Conservation (phyloP, 23 tunicate genomes). For the Phallusia fumigata region DNA sequence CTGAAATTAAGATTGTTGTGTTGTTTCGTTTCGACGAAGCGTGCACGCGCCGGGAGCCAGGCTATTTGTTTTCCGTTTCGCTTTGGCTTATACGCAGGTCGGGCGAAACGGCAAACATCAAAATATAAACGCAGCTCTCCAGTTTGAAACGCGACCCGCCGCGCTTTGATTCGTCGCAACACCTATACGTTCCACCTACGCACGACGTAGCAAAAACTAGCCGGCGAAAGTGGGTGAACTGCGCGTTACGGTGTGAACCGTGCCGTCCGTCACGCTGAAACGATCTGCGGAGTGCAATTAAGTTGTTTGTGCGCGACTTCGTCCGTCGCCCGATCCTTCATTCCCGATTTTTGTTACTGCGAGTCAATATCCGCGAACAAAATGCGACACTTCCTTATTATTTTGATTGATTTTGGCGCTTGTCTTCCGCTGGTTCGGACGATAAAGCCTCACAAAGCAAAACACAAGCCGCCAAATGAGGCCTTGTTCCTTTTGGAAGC, state of each 20-base stretch:
- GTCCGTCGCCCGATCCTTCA: not conserved
- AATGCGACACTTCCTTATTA: not conserved
- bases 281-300: too few relatives aligned
- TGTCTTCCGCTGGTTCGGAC: not conserved
- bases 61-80: not conserved
- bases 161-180: not conserved
- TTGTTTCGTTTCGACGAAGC: slow-evolving; percentile 5
- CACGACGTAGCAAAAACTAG: too few relatives aligned
- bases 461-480: too few relatives aligned
- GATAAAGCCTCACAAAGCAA: not conserved
- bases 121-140: not conserved
- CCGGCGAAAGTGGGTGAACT: too few relatives aligned
- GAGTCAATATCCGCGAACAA: slow-evolving; percentile 4
- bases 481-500: too few relatives aligned
- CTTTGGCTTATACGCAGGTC: slow-evolving; percentile 4
- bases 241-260: too few relatives aligned
- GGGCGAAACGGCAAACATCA: slow-evolving; percentile 3
- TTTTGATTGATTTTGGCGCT: not conserved
- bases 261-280: too few relatives aligned
- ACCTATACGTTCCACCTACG: not conserved
- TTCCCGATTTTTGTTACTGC: not conserved
- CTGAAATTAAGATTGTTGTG: not conserved
- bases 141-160: not conserved
- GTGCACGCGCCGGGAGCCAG: not conserved
- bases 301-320: not conserved